Conservation (phyloP, 2,888 invertebrate genomes). For the Caenorhabditis drosophilae region DNA sequence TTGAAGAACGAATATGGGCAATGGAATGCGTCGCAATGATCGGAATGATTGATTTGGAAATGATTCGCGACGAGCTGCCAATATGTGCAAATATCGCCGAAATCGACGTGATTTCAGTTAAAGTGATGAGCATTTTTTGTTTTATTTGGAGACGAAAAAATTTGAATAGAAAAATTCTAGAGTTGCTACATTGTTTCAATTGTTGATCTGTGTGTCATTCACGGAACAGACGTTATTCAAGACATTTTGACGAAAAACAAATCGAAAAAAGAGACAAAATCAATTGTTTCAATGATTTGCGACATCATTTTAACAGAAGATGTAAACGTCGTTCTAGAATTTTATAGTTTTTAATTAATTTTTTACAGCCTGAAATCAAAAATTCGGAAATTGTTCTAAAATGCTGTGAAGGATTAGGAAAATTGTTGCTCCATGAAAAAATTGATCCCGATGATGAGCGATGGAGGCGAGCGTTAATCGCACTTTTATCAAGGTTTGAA, state of each 20-base stretch:
- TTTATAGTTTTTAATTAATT: neutral
- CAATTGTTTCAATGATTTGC: slow-evolving; percentile 1
- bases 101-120: neutral
- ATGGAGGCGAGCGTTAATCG: slow-evolving; percentile 7
- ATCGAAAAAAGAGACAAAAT: neutral
- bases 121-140: no score
- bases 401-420: slow-evolving; percentile 9
- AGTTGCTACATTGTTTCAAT: slow-evolving; percentile 1
- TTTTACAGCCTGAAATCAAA: neutral
- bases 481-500: slow-evolving; percentile 14
- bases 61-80: neutral
- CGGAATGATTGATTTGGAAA: slow-evolving; percentile 6
- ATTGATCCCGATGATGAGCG: neutral
- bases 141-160: no score
- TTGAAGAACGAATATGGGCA: slow-evolving; percentile 3
- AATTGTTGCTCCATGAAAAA: slow-evolving; percentile 10
- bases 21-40: slow-evolving; percentile 22
- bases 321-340: no score
- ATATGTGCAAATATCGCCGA: neutral
- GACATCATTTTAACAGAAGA: slow-evolving; percentile 1
- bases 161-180: neutral
- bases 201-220: slow-evolving; percentile 5
- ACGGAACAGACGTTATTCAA: slow-evolving; percentile 3
- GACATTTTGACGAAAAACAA: neutral
- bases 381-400: slow-evolving; percentile 5